phyloP scores from a whole-genome alignment of 2,113 vertebrate genomes.

The Aegotheles bennettii region DNA sequence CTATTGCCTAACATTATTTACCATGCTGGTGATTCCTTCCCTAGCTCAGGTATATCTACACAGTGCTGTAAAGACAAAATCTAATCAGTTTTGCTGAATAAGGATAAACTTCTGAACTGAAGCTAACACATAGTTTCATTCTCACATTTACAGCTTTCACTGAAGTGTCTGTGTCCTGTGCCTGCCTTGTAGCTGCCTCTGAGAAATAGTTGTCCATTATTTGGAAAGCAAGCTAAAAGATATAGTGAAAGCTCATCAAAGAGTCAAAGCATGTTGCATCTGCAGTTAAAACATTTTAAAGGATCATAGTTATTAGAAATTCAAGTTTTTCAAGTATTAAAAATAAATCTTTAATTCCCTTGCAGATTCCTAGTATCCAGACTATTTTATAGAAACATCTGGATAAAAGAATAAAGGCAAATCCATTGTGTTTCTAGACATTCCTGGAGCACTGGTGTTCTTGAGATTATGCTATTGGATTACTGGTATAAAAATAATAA shows the following conservation, averaged over 20 bases:
- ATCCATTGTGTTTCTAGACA: slow-evolving; percentile 72
- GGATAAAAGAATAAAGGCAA: slow-evolving; percentile 73
- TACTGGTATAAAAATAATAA: slow-evolving; percentile 79
- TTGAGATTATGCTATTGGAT: slow-evolving; percentile 79
- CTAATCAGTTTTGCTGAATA: slow-evolving; percentile 19
- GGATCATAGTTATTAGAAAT: slow-evolving; percentile 70
- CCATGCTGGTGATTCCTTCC: background rate
- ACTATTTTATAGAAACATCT: slow-evolving; percentile 75
- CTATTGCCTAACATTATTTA: background rate
- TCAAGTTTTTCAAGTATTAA: slow-evolving; percentile 75
- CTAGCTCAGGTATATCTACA: background rate
- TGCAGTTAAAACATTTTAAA: slow-evolving; percentile 67
- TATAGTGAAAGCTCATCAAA: slow-evolving; percentile 15
- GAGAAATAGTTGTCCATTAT: background rate
- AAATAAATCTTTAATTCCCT: slow-evolving; percentile 77
- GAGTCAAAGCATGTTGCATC: slow-evolving; percentile 37
- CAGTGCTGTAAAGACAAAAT: background rate
- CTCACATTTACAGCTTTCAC: background rate
- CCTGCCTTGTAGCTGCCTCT: background rate
- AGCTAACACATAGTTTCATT: background rate
- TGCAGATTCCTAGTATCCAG: slow-evolving; percentile 65
- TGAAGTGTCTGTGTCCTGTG: background rate
- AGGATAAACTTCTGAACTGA: background rate
- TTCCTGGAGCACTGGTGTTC: slow-evolving; percentile 71
- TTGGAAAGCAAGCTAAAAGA: slow-evolving; percentile 1